Evolutionary conservation across 2,113 vertebrate species (phyloP).

Genomic region (Bufo bufo): DNA sequence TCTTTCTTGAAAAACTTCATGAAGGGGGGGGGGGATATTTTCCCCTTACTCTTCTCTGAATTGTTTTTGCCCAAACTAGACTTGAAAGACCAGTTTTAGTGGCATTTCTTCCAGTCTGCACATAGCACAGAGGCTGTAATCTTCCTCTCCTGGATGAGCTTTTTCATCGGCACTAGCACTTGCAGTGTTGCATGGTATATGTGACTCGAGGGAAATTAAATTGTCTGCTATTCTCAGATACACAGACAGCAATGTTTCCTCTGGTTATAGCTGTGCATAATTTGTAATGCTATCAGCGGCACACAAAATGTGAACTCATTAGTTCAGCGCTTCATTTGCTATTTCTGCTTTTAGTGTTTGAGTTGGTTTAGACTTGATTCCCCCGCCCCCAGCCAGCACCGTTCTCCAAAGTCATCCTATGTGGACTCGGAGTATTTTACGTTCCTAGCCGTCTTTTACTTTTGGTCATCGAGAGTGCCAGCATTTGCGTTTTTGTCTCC

Average conservation of each 20-base stretch:
- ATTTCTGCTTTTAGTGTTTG: background rate
- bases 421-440: background rate
- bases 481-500: background rate
- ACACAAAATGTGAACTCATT: background rate
- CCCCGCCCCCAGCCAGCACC: background rate
- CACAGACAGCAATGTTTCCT: background rate
- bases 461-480: background rate
- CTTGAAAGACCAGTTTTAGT: background rate
- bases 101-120: background rate
- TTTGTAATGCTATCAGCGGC: background rate
- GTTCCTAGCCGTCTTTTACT: background rate
- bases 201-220: conserved; percentile 18
- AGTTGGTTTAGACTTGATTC: background rate
- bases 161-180: background rate
- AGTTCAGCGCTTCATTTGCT: background rate
- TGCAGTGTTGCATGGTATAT: background rate
- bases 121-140: background rate
- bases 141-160: background rate
- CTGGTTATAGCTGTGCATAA: background rate
- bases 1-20: background rate
- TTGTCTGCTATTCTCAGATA: conserved; percentile 1
- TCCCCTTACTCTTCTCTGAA: background rate
- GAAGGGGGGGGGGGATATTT: background rate
- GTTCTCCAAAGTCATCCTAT: background rate
- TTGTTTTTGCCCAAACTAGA: background rate